Percentiles rank a stretch among this genome's conserved stretches.
Conservation (phyloP, 2,888 invertebrate genomes). For the Chouioia cunea region DNA sequence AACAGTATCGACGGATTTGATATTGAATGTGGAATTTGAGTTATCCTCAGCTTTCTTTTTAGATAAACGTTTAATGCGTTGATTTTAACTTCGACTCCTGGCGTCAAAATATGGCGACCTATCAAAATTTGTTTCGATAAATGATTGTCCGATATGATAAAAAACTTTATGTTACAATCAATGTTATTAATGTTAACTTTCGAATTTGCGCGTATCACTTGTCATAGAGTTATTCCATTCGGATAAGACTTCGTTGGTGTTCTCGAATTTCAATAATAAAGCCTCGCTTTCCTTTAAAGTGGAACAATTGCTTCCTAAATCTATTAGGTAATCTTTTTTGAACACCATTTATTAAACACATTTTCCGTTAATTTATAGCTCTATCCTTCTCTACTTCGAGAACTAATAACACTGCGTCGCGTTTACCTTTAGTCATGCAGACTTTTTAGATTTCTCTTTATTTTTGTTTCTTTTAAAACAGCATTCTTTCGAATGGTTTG, state of each 20-base stretch:
- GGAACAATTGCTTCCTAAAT: slow-evolving; percentile 51
- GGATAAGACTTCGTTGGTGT: slow-evolving; percentile 37
- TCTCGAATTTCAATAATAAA: slow-evolving; percentile 21
- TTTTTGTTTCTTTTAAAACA: slow-evolving; percentile 3
- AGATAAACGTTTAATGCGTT: not conserved
- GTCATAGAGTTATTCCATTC: slow-evolving; percentile 47
- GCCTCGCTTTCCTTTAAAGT: slow-evolving; percentile 48
- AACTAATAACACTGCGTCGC: not conserved
- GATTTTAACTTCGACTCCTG: slow-evolving; percentile 34
- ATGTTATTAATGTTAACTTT: slow-evolving; percentile 43
- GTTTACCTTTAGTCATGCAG: slow-evolving; percentile 16
- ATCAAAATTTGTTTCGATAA: slow-evolving; percentile 45
- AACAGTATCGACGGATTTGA: not conserved
- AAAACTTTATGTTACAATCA: slow-evolving; percentile 43
- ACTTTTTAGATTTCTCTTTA: slow-evolving; percentile 1
- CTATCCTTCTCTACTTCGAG: slow-evolving; percentile 16
- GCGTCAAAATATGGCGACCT: slow-evolving; percentile 46
- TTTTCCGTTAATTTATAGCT: slow-evolving; percentile 48
- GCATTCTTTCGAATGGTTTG: slow-evolving; percentile 16
- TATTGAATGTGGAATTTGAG: slow-evolving; percentile 13
- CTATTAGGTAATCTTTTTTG: slow-evolving; percentile 38
- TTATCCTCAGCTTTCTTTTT: not conserved
- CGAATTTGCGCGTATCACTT: slow-evolving; percentile 39
- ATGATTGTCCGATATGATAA: slow-evolving; percentile 44
- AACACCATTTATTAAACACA: slow-evolving; percentile 27